A percentile compares a stretch with the other conserved stretches of the same genome.
Conservation (phyloP, 92 coral and sea anemone species). For the Palythoa grandiflora region DNA sequence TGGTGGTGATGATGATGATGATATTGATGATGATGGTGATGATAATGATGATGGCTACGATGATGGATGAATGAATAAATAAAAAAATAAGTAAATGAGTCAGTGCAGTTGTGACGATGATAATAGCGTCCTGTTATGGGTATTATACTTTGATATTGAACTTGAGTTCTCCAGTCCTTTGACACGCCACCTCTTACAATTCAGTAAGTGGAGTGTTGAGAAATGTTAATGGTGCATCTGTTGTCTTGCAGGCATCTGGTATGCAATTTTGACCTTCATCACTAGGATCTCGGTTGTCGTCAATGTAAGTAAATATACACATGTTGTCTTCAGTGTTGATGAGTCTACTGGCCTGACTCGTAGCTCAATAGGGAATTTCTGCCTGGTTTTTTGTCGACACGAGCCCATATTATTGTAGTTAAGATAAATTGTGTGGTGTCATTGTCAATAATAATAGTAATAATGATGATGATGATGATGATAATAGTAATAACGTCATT, state of each 20-base stretch:
- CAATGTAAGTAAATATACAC: slow-evolving; percentile 75
- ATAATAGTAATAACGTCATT: neutral
- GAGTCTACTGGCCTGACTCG: neutral
- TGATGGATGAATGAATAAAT: too few relatives aligned
- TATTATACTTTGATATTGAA: neutral
- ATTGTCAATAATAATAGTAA: neutral
- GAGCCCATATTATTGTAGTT: neutral
- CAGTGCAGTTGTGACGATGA: too few relatives aligned
- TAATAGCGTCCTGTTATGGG: neutral
- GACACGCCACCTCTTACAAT: neutral
- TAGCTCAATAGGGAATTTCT: neutral
- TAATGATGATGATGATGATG: too few relatives aligned
- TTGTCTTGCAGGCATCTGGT: slow-evolving; percentile 88
- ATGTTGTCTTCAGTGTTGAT: neutral
- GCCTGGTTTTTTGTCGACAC: neutral
- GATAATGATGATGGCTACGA: too few relatives aligned
- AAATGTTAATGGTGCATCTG: neutral
- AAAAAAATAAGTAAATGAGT: too few relatives aligned
- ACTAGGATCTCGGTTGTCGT: slow-evolving; percentile 95
- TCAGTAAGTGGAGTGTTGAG: neutral
- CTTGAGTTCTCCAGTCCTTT: neutral
- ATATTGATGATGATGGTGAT: neutral
- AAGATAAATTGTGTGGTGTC: neutral
- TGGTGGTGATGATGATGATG: neutral
- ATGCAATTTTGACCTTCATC: slow-evolving; percentile 88